Evolutionary conservation across 2,888 invertebrate genomes (phyloP), one percentile per base, ranked within the genome.

Genomic region (Linnaemya vulpina): DNA sequence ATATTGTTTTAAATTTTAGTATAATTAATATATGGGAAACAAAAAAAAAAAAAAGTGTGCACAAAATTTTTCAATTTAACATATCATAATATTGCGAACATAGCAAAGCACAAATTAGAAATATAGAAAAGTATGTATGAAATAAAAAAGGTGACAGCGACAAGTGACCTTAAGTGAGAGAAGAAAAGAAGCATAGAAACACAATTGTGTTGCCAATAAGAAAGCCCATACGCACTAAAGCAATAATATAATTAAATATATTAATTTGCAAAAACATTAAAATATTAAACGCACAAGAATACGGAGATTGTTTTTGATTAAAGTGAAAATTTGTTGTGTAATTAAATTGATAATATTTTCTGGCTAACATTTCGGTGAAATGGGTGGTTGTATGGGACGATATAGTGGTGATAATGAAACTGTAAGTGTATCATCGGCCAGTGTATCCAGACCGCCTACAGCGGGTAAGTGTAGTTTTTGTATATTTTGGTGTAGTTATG

Each of bases 321-420:
- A 62, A 22, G n/a, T 30, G 20, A 2, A 0, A 74, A 22, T n/a
- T 53, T 20, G 62, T 84, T 68, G 81, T 75, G 62, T 68, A 67
- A 67, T 74, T 78, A 77, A 22, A 46, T 43, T 35, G 17, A 22
- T 43, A 60, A 17, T 65, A 53, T 75, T 35, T 53, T 74, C 30
- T n/a, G 43, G 30, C 65, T 73, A 55, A 55, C 35, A 65, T 58
- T 85, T 82, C 40, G 53, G 76, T 77, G 79, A 67, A 87, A 97
- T 97, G 97, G 97, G 97, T 93, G 96, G 97, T 92, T 97, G 97
- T 94, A 96, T 97, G 94, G 96, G 96, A 93, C 95, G 96, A 93
- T 95, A 95, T 92, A 95, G 96, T 92, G 89, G 90, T 86, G 95
- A 96, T 93, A 96, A 96, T 93, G 96, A 96, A 92, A 96, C 96